These are phyloP conservation scores for Erpobdella octoculata DNA, from an alignment of 2,888 invertebrate genomes.

Conservation along the genomic window DNA sequence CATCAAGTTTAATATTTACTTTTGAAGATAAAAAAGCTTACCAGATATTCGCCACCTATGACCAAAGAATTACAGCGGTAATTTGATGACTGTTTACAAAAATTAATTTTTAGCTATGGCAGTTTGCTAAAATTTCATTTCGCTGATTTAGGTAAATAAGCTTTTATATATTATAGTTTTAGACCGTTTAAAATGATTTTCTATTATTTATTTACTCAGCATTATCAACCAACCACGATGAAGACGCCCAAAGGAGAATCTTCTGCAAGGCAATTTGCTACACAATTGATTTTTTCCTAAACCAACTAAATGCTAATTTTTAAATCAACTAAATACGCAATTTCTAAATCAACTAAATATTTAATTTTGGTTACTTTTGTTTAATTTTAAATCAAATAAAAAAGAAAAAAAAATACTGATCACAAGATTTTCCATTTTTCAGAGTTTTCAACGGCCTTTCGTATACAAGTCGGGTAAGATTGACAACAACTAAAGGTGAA, in stretches of 20 bases:
- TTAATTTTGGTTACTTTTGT: too few species aligned
- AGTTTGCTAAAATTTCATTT: too few species aligned
- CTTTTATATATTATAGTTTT: not conserved
- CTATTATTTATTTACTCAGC: not conserved
- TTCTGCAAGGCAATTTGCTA: slow-evolving; percentile 9
- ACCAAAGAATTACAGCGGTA: not conserved
- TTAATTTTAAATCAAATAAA: too few species aligned
- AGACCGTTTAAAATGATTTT: not conserved
- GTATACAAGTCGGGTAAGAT: not conserved
- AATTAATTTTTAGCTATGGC: too few species aligned
- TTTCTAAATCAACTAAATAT: too few species aligned
- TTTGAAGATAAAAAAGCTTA: slow-evolving; percentile 2
- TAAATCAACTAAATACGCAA: too few species aligned
- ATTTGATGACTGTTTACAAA: too few species aligned
- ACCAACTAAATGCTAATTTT: too few species aligned
- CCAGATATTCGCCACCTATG: slow-evolving; percentile 10
- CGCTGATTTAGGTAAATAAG: not conserved
- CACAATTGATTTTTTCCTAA: too few species aligned
- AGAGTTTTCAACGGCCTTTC: slow-evolving; percentile 19
- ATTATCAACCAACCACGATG: not conserved
- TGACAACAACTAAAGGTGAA: not conserved
- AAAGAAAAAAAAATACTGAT: too few species aligned
- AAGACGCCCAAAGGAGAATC: slow-evolving; percentile 22
- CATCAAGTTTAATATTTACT: not conserved
- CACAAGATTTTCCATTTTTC: too few species aligned